Percentiles rank a stretch among this genome's conserved stretches.
Evolutionary conservation across 2,113 vertebrate genomes (phyloP).

Genomic region (Psophia crepitans): DNA sequence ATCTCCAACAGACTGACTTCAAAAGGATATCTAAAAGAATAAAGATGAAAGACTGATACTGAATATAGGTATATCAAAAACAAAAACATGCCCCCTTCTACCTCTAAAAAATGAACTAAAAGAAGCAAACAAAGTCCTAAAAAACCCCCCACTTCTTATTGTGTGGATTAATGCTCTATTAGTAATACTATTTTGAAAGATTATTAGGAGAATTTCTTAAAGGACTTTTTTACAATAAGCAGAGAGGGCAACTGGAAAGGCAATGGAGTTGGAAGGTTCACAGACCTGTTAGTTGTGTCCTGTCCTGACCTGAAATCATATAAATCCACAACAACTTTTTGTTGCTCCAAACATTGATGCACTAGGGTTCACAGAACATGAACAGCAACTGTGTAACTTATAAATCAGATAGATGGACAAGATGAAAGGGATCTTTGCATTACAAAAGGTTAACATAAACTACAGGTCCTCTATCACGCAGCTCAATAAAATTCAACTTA

Average conservation of each 20-base stretch:
- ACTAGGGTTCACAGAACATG: background rate
- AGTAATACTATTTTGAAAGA: background rate
- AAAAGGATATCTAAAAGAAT: background rate
- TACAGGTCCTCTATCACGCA: background rate
- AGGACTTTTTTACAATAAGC: background rate
- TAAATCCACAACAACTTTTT: background rate
- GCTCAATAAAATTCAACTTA: background rate
- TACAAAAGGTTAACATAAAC: background rate
- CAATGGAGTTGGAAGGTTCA: background rate
- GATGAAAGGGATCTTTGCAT: background rate
- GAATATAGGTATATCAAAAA: background rate
- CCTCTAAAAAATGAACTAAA: background rate
- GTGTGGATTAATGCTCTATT: background rate
- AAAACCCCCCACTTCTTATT: background rate
- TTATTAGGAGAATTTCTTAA: background rate
- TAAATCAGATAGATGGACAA: background rate
- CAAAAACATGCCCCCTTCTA: fast-evolving
- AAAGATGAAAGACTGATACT: background rate
- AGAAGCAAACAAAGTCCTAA: background rate
- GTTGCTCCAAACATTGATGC: fast-evolving
- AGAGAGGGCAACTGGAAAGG: background rate
- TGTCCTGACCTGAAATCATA: background rate
- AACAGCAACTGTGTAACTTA: background rate
- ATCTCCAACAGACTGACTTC: background rate
- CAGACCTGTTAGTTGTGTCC: fast-evolving